phyloP scores from a whole-genome alignment of 2,888 invertebrate genomes.

The Drymonia ruficornis region DNA sequence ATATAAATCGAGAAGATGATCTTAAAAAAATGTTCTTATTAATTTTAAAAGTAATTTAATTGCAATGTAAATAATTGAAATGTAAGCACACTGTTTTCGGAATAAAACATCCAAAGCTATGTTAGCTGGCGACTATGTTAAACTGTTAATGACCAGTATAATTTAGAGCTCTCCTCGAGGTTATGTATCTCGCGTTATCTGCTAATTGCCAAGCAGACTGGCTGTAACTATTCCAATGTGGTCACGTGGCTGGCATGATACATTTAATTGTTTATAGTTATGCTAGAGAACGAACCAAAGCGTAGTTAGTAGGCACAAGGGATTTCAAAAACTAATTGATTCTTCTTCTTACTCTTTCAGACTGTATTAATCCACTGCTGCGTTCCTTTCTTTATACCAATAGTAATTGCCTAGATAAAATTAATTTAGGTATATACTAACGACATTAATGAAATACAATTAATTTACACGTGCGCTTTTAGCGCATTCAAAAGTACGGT shows the following conservation, averaged over 20 bases:
- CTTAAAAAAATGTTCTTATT: too few relatives aligned
- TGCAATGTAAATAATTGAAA: neutral
- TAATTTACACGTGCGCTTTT: too few relatives aligned
- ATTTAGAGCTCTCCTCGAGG: conserved; percentile 52
- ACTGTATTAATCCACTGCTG: too few relatives aligned
- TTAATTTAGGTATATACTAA: too few relatives aligned
- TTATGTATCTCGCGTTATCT: conserved; percentile 53
- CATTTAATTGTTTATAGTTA: neutral
- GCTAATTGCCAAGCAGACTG: conserved; percentile 30
- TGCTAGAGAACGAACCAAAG: neutral
- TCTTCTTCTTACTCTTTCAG: too few relatives aligned
- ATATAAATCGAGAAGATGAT: too few relatives aligned
- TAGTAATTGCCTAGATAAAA: too few relatives aligned
- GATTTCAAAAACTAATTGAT: too few relatives aligned
- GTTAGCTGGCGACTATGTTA: conserved; percentile 43
- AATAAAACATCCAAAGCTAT: conserved; percentile 24
- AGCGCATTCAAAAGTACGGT: too few relatives aligned
- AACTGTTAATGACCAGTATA: conserved; percentile 53
- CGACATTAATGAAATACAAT: too few relatives aligned
- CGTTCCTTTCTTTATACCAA: too few relatives aligned
- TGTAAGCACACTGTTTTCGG: neutral
- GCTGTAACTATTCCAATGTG: conserved; percentile 23
- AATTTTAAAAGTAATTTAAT: neutral
- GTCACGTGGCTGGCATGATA: conserved; percentile 17
- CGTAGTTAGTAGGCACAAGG: too few relatives aligned